Base-by-base conservation (phyloP, 2,888 invertebrate species). In the Girardia tigrina region DNA sequence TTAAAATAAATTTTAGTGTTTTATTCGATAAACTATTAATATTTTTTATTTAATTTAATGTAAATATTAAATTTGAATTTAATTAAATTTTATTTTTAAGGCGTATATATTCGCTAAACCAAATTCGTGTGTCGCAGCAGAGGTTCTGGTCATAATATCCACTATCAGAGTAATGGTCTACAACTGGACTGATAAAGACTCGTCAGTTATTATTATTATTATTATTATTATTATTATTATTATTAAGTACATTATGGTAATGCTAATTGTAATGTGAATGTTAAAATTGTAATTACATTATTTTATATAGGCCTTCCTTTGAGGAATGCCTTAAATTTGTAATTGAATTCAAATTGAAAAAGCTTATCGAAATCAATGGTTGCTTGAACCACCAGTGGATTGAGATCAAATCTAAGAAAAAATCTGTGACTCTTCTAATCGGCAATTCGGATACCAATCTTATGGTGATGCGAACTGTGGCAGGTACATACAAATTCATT, bases 171-270 rank as follows among this genome's bases (percentile, higher is more conserved):
- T 56, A 6, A 4, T n/a, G 23, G n/a, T 56, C 23, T 56, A 56
- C 23, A 56, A 16, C 23, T 56, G 56, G 56, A 56, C 56, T 2
- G 56, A 56, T 56, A 56, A 56, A 16, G n/a, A 56, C 23, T 56
- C 56, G 56, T 56, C 4, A 56, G 56, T 12, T 56, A 36, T 36
- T 36, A 36, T 36, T 36, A 12, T 56, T 4, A 56, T 56, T 56
- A n/a, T n/a, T 56, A 56, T 56, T 56, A 56, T 56, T 56, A 12
- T 56, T 56, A 16, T 56, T 56, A 56, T 56, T 56, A 56, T 56
- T 56, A n/a, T n/a, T n/a, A 56, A 20, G n/a, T n/a, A n/a, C n/a
- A n/a, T n/a, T n/a, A n/a, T n/a, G n/a, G n/a, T n/a, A n/a, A n/a
- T n/a, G n/a, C n/a, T n/a, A n/a, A n/a, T n/a, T n/a, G n/a, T n/a